Base-by-base conservation (phyloP, 2,113 vertebrate species). In the Scartelaos histophorus region DNA sequence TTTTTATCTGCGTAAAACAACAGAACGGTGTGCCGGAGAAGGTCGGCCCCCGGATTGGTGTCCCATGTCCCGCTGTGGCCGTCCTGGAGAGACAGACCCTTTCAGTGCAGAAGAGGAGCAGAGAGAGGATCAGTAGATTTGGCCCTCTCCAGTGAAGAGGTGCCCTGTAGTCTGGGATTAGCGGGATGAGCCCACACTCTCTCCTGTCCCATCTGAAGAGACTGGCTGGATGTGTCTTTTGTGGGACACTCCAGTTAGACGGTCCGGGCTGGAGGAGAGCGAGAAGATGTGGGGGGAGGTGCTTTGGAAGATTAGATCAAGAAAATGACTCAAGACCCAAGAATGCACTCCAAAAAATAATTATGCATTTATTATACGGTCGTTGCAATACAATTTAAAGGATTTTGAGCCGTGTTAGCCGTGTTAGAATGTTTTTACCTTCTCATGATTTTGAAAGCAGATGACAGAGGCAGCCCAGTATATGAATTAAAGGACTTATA, bases 81-180 rank as follows among this genome's bases (percentile, higher is more conserved):
- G 88, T 79, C 85, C 83, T 70, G 65, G 67, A 79, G 49, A 67
- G 61, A 67, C 74, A 82, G 82, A 22, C 38, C 78, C 83, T 88
- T 85, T 82, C 34, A 90, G 25, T 17, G 13, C 25, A 25, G 86
- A 88, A 54, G 51, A 12, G 29, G 29, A 29, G 2, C n/a, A 13
- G 10, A 12, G 76, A 54, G 77, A 51, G 79, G 86, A 91, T 89
- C 90, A 84, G 85, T 89, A 85, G 91, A 92, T 91, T 87, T 82
- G 77, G 73, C 79, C 82, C 89, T 91, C 90, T 91, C 86, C 90
- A 89, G 83, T 89, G 84, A 83, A 90, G 92, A 90, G 84, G 84
- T 83, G 82, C 80, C 88, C 82, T 74, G 78, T 85, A 82, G 66
- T 73, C 61, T 53, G 75, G 91, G 91, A 93, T 94, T 92, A 91